Evolutionary conservation across 64 coral and sea anemone genomes (phyloP), one percentile per base, ranked within the genome.

Genomic region (Pocillopora verrucosa): DNA sequence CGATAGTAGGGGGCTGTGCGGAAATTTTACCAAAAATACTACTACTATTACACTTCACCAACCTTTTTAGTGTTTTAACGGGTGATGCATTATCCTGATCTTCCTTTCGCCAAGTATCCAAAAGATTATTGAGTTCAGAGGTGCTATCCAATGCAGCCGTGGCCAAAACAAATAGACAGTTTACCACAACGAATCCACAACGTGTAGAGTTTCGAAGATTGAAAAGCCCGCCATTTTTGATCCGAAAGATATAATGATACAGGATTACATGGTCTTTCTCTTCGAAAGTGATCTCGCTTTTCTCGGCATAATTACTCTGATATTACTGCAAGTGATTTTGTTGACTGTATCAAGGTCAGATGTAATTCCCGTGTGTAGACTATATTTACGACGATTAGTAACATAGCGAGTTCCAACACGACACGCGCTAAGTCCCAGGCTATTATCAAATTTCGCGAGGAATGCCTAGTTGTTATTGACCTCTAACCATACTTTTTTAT

Each of bases 131-230:
- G 15, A 98, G 64, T 60, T 90, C 93, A 38, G 82, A 73, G 70
- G 89, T 84, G 45, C 89, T 94, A 67, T 98, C 96, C 58, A 98
- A 87, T 1, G 90, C 93, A 76, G 92, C 92, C 96, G 94, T 98
- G 19, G 92, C 92, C 96, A 98, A 94, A 13, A 9, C 62, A 7
- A 9, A 14, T 70, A 37, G 62, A 16, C 13, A 90, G 13, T 25
- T 34, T 58, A 59, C 41, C n/a, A n/a, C n/a, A n/a, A n/a, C n/a
- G n/a, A n/a, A n/a, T n/a, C n/a, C 56, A 57, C 19, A 13, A 11
- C 73, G 69, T 35, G 75, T 57, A 72, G 51, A 65, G 65, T 10
- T n/a, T n/a, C n/a, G n/a, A n/a, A n/a, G n/a, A n/a, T n/a, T n/a
- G n/a, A n/a, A n/a, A n/a, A n/a, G n/a, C n/a, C n/a, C n/a, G n/a